Evolutionary conservation across 2,797 vertebrate genomes (phyloP), one percentile per base, ranked within the genome.

Genomic region (Taenioides sp.): DNA sequence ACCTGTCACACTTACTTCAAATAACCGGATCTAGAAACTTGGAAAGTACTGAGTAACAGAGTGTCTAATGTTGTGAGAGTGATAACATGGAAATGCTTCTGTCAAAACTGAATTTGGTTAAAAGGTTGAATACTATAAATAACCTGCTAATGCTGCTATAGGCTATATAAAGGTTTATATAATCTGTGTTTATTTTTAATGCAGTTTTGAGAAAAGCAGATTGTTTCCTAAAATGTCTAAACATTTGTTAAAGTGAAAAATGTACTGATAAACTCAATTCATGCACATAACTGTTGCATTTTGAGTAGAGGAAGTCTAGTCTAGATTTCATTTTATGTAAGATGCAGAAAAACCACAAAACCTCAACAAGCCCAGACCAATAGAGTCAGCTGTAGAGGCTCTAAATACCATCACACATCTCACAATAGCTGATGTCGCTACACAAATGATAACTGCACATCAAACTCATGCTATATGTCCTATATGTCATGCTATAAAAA

Each of bases 251-350:
- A 43, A 43, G 40, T 12, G 22, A 58, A 4, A 58, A 58, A 58
- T 58, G 12, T 25, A 16, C 55, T 58, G 14, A 6, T 23, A 59
- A 59, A 23, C 43, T 47, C 14, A 16, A 17, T 47, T 47, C 54
- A 23, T 55, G n/a, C 52, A 22, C 52, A 57, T 23, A 23, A 12
- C 2, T n/a, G 54, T 10, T 57, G 10, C 22, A 23, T 14, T 23
- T 16, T 10, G 4, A 62, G 17, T 37, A 68, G n/a, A 43, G 47
- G 69, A 20, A 83, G 71, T 78, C 73, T 84, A 82, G 72, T 77
- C 73, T 81, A 87, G 82, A 68, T 75, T 73, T 64, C 0, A 57
- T 54, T 11, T 55, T 23, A 50, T 47, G 23, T 70, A 57, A 70
- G n/a, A 59, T 64, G 5, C 70, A 65, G 54, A 25, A 71, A 70